Conservation (phyloP, 2,888 invertebrate genomes). For the Liopterus haemorrhoidalis region DNA sequence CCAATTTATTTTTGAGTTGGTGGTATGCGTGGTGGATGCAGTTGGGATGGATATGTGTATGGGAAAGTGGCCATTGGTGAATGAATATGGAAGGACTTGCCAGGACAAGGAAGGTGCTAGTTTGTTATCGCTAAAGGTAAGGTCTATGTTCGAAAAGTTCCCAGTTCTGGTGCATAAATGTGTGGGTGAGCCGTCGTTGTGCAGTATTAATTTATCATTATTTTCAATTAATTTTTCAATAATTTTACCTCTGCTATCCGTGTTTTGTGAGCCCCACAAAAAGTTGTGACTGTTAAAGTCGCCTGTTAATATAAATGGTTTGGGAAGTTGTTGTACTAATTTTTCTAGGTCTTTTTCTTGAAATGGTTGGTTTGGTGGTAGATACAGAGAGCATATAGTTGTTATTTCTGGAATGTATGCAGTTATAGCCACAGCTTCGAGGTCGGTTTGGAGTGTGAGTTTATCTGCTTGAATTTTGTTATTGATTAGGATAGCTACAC, state of each 20-base stretch:
- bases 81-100: constrained; percentile 8
- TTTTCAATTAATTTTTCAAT: constrained; percentile 26
- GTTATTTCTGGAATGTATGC: too few relatives aligned
- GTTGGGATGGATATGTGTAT: constrained; percentile 8
- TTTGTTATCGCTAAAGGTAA: constrained; percentile 18
- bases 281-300: constrained; percentile 31
- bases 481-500: too few relatives aligned
- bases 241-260: constrained; percentile 26
- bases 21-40: not conserved
- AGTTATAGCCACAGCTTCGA: too few relatives aligned
- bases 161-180: constrained; percentile 26
- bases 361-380: constrained; percentile 18
- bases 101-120: constrained; percentile 18
- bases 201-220: constrained; percentile 22
- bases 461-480: too few relatives aligned
- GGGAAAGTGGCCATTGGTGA: constrained; percentile 30
- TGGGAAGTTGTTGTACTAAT: constrained; percentile 28
- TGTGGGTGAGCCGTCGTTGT: constrained; percentile 19
- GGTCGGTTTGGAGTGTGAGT: too few relatives aligned
- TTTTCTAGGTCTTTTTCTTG: constrained; percentile 12
- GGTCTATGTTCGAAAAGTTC: constrained; percentile 23
- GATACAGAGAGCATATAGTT: too few relatives aligned
- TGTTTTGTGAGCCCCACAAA: constrained; percentile 26
- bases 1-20: constrained; percentile 2
- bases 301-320: too few relatives aligned